phyloP scores from a whole-genome alignment of 2,113 vertebrate species.

The Jaculus jaculus region DNA sequence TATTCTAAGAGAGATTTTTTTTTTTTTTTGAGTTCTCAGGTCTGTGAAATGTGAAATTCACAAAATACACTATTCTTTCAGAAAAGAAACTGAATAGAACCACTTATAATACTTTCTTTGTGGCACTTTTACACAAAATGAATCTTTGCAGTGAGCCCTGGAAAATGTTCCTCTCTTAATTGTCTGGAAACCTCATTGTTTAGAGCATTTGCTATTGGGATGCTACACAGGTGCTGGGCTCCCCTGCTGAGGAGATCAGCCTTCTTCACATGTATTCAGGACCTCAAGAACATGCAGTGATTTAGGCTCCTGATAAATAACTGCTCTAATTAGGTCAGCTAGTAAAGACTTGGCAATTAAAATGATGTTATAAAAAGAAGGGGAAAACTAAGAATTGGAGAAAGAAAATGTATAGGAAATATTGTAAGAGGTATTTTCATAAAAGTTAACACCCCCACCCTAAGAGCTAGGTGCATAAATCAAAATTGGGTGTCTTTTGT shows the following conservation, averaged over 20 bases:
- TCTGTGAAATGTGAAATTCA: conserved; percentile 54
- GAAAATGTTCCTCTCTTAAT: conserved; percentile 53
- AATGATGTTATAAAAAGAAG: not conserved
- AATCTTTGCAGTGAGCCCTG: conserved; percentile 23
- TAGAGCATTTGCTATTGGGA: not conserved
- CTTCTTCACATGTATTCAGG: conserved; percentile 15
- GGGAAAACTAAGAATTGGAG: not conserved
- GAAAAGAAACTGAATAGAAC: conserved; percentile 58
- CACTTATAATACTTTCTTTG: conserved; percentile 31
- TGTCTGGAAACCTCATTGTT: conserved; percentile 57
- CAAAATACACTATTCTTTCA: conserved; percentile 55
- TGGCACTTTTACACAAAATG: conserved; percentile 41
- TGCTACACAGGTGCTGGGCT: conserved; percentile 47
- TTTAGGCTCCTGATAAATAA: conserved; percentile 65
- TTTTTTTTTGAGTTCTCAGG: conserved; percentile 58
- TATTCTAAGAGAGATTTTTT: conserved; percentile 67
- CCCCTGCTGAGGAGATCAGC: not conserved
- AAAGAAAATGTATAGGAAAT: not conserved
- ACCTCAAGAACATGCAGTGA: conserved; percentile 46
- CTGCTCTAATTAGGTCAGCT: conserved; percentile 8
- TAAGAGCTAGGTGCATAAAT: not conserved
- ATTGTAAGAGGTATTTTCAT: not conserved
- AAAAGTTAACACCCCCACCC: not conserved
- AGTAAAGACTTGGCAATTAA: not conserved
- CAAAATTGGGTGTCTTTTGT: conserved; percentile 1